phyloP scores from a whole-genome alignment of 1,140 invertebrate genomes.

The Physella acuta region DNA sequence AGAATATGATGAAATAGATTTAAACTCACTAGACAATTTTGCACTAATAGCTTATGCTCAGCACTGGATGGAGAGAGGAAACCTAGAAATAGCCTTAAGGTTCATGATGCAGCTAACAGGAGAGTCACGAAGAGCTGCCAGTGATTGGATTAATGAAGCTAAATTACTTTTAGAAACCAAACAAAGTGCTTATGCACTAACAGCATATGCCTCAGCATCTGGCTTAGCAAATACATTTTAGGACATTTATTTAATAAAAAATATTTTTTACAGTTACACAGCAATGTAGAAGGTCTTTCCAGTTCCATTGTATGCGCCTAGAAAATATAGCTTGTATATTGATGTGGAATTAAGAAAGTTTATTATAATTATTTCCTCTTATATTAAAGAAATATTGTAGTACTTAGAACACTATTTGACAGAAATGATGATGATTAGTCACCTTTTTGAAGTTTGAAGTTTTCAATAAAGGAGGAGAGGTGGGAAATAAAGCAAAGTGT shows the following conservation, averaged over 20 bases:
- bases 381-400: too few species aligned
- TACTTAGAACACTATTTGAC: too few species aligned
- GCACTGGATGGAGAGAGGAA: conserved; percentile 77
- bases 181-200: conserved; percentile 83
- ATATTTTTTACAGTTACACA: too few species aligned
- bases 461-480: too few species aligned
- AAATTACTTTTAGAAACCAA: conserved; percentile 83
- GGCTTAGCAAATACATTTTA: conserved; percentile 55
- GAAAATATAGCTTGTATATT: too few species aligned
- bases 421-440: too few species aligned
- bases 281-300: too few species aligned
- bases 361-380: too few species aligned
- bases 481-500: too few species aligned
- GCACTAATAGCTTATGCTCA: conserved; percentile 84
- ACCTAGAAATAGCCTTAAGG: conserved; percentile 79
- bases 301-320: too few species aligned
- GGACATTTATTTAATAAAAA: conserved; percentile 5
- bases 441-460: too few species aligned
- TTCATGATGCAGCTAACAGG: conserved; percentile 90
- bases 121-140: conserved; percentile 77
- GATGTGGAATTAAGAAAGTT: too few species aligned
- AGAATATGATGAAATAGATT: conserved; percentile 53
- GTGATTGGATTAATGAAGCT: conserved; percentile 84
- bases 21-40: conserved; percentile 75
- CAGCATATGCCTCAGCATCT: conserved; percentile 53